Percentiles rank a stretch among this genome's conserved stretches.
These are phyloP conservation scores for Psettodes erumei DNA, from an alignment of 2,113 vertebrate species.

Conservation along the genomic window DNA sequence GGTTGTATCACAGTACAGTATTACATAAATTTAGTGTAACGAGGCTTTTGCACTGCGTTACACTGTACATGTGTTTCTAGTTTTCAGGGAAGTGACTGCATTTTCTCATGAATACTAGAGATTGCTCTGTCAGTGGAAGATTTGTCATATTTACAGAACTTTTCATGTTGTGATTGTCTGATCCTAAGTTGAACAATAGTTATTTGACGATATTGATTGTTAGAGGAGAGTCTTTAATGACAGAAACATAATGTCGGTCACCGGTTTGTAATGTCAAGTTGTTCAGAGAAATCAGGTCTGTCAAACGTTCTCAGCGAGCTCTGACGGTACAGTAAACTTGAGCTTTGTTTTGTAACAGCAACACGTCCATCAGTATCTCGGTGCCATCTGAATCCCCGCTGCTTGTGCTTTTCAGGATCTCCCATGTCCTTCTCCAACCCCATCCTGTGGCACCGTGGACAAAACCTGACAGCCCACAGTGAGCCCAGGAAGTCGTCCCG, in stretches of 20 bases:
- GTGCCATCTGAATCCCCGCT: not conserved
- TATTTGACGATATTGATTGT: no score
- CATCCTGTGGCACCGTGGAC: slow-evolving; percentile 84
- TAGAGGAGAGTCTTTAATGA: not conserved
- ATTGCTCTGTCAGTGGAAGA: no score
- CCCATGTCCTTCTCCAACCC: slow-evolving; percentile 84
- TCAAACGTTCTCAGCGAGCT: not conserved
- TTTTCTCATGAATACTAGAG: no score
- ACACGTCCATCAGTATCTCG: not conserved
- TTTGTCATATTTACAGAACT: no score
- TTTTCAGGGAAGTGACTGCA: no score
- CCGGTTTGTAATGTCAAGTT: not conserved
- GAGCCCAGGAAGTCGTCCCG: slow-evolving; percentile 77
- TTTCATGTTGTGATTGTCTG: no score
- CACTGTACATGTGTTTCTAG: not conserved
- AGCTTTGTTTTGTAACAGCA: no score
- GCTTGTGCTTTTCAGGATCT: slow-evolving; percentile 66
- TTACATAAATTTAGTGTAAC: not conserved
- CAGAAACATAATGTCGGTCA: not conserved
- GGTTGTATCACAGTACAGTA: not conserved
- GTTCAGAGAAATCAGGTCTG: not conserved
- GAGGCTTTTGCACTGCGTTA: not conserved
- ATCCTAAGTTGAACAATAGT: not conserved
- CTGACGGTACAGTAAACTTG: not conserved
- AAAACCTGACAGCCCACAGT: slow-evolving; percentile 81